These are phyloP conservation scores for Eupithecia tripunctaria DNA, from an alignment of 2,888 invertebrate genomes.

Conservation along the genomic window DNA sequence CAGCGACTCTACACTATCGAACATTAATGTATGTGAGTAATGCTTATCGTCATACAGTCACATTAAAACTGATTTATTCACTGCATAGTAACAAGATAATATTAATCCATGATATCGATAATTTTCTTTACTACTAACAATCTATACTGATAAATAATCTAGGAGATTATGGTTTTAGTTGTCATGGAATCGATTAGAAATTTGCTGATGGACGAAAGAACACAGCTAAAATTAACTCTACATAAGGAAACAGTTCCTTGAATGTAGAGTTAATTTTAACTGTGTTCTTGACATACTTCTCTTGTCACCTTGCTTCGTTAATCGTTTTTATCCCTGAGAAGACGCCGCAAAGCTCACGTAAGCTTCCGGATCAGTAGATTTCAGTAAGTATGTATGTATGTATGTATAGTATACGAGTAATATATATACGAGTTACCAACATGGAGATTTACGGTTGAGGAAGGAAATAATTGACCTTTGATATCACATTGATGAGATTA, in stretches of 20 bases:
- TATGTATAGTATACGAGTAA: too few species aligned
- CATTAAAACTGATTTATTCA: conserved; percentile 21
- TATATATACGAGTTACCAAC: not conserved
- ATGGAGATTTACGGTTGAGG: conserved; percentile 12
- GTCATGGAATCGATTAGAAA: not conserved
- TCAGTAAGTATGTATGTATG: conserved; percentile 4
- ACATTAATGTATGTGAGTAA: conserved; percentile 7
- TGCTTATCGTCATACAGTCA: conserved; percentile 17
- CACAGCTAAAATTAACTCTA: too few species aligned
- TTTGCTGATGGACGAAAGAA: too few species aligned
- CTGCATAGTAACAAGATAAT: conserved; percentile 23
- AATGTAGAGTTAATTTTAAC: conserved; percentile 27
- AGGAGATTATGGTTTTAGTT: not conserved
- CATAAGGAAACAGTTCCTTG: too few species aligned
- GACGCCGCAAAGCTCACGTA: conserved; percentile 27
- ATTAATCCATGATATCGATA: conserved; percentile 11
- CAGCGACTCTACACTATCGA: conserved; percentile 13
- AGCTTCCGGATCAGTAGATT: conserved; percentile 32
- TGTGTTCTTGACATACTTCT: conserved; percentile 41
- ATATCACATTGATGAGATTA: conserved; percentile 23
- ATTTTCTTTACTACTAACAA: not conserved
- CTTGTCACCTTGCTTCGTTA: conserved; percentile 35
- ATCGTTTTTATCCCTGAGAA: conserved; percentile 38
- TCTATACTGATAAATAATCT: not conserved
- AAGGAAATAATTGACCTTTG: conserved; percentile 19